These are phyloP conservation scores for Saimiri boliviensis DNA, from an alignment of 2,113 vertebrate species.

Conservation along the genomic window DNA sequence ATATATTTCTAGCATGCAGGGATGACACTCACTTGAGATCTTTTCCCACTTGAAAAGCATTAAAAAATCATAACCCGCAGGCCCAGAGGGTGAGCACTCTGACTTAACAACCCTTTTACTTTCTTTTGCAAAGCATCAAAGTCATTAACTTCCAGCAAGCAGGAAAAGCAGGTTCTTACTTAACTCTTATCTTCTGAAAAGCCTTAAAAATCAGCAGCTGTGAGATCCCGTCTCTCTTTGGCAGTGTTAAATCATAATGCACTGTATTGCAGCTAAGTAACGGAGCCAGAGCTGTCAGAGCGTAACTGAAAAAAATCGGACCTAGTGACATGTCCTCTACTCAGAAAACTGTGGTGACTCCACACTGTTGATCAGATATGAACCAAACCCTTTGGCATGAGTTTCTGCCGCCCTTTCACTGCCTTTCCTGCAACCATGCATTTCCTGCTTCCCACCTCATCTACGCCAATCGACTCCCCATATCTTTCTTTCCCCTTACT, in stretches of 20 bases:
- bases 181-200: conserved; percentile 9
- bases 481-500: not conserved
- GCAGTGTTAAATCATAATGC: not conserved
- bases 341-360: not conserved
- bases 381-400: not conserved
- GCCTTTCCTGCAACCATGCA: not conserved
- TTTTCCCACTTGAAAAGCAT: conserved; percentile 46
- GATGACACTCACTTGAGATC: conserved; percentile 11
- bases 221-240: not conserved
- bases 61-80: conserved; percentile 53
- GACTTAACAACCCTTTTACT: conserved; percentile 55
- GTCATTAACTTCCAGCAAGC: conserved; percentile 53
- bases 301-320: not conserved
- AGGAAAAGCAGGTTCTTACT: conserved; percentile 30
- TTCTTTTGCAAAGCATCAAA: conserved; percentile 48
- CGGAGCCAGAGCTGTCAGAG: not conserved
- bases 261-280: not conserved
- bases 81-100: conserved; percentile 55
- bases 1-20: not conserved
- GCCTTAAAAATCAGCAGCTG: not conserved
- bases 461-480: not conserved
- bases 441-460: not conserved
- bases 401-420: not conserved
- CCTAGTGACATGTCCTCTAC: not conserved
- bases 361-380: not conserved